Conservation (phyloP, 2,888 invertebrate species). For the Cabera pusaria region DNA sequence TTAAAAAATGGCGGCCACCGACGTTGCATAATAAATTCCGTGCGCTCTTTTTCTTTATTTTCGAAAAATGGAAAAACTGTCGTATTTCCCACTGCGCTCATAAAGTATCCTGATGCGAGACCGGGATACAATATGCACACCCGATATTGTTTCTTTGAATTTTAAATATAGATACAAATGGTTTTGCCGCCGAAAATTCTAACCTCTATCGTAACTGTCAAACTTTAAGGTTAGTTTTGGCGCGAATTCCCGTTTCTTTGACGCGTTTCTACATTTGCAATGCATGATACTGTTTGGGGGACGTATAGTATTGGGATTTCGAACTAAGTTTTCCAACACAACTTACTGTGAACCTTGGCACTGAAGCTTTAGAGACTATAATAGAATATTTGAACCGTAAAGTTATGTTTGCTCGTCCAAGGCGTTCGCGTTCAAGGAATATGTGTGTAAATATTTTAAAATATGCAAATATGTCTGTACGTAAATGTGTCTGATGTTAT, state of each 20-base stretch:
- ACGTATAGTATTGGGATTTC: constrained; percentile 51
- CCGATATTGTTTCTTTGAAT: constrained; percentile 80
- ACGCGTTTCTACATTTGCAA: constrained; percentile 36
- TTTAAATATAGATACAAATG: constrained; percentile 56
- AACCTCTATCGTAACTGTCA: constrained; percentile 40
- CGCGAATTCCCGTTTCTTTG: constrained; percentile 31
- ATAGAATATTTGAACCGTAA: too few species aligned
- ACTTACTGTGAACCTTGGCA: constrained; percentile 29
- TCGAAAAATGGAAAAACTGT: constrained; percentile 57
- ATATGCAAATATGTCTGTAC: constrained; percentile 50
- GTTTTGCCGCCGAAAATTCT: constrained; percentile 34
- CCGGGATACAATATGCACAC: constrained; percentile 67
- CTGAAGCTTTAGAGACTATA: too few species aligned
- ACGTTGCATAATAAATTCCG: constrained; percentile 52
- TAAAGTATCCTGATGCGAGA: constrained; percentile 67
- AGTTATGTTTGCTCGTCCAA: constrained; percentile 28
- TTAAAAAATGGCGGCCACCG: constrained; percentile 56
- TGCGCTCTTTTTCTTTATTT: constrained; percentile 51
- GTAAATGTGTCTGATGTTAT: constrained; percentile 49
- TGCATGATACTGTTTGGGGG: constrained; percentile 50
- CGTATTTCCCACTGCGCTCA: constrained; percentile 71
- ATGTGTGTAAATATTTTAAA: constrained; percentile 55
- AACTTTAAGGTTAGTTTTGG: constrained; percentile 41
- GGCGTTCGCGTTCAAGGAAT: constrained; percentile 40
- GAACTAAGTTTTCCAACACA: constrained; percentile 39